These are phyloP conservation scores for Archocentrus centrarchus DNA, from an alignment of 2,113 vertebrate genomes.

Conservation along the genomic window DNA sequence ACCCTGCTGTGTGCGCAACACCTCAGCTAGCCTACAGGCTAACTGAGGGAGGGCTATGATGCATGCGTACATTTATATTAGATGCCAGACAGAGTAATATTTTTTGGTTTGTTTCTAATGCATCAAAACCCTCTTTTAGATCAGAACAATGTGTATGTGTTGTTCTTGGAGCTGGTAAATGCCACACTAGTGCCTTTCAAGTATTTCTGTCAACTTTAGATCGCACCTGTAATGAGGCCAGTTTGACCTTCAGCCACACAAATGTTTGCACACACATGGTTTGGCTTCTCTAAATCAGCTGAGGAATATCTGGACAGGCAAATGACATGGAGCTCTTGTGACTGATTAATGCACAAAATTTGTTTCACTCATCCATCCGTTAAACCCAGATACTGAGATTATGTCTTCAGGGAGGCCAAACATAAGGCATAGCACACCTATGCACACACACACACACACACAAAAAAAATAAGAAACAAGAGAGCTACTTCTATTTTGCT, in stretches of 20 bases:
- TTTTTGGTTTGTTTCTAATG: constrained; percentile 23
- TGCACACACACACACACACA: constrained; percentile 11
- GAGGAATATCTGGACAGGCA: constrained; percentile 3
- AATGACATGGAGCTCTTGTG: not conserved
- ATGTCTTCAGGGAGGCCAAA: constrained; percentile 18
- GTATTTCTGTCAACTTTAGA: not conserved
- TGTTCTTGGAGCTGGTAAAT: not conserved
- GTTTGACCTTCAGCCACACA: constrained; percentile 7
- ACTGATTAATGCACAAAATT: constrained; percentile 35
- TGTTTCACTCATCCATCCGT: constrained; percentile 14
- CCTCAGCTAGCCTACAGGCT: constrained; percentile 41
- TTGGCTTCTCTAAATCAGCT: not conserved
- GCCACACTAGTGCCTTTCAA: constrained; percentile 1
- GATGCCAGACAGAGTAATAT: constrained; percentile 6
- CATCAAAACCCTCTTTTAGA: not conserved
- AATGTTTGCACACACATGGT: constrained; percentile 14
- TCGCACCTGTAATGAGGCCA: not conserved
- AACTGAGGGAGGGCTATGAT: constrained; percentile 34
- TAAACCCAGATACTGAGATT: constrained; percentile 3
- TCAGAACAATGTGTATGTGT: not conserved
- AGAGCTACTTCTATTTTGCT: constrained; percentile 46
- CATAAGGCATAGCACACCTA: constrained; percentile 17
- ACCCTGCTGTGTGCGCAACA: constrained; percentile 68
- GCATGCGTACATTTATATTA: constrained; percentile 33
- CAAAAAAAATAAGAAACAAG: constrained; percentile 37